These are phyloP conservation scores for Odontomyia ornata DNA, from an alignment of 2,888 invertebrate genomes.

Conservation along the genomic window DNA sequence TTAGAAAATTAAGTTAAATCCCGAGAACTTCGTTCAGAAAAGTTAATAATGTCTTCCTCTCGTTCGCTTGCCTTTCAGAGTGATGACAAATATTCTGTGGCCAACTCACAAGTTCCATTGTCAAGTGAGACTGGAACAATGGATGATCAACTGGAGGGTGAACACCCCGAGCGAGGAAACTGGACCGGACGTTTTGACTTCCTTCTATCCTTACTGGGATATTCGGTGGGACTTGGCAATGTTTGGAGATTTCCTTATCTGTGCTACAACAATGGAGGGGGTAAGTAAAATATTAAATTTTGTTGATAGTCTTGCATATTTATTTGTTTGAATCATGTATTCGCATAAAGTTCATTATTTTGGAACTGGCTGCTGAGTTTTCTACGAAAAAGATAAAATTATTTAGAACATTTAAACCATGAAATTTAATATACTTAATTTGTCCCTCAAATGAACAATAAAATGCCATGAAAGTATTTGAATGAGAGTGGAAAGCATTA, in stretches of 20 bases:
- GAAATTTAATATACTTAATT: no score
- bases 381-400: not conserved
- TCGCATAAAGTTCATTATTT: no score
- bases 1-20: not conserved
- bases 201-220: slow-evolving; percentile 74
- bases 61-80: slow-evolving; percentile 55
- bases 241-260: slow-evolving; percentile 81
- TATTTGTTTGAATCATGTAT: no score
- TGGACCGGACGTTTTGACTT: slow-evolving; percentile 82
- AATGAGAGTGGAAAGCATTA: no score
- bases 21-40: not conserved
- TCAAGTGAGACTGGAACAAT: slow-evolving; percentile 52
- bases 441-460: no score
- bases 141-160: slow-evolving; percentile 38
- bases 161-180: slow-evolving; percentile 71
- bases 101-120: slow-evolving; percentile 65
- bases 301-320: not conserved
- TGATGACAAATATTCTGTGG: slow-evolving; percentile 65
- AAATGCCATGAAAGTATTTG: no score
- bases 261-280: slow-evolving; percentile 80
- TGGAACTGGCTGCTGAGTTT: no score
- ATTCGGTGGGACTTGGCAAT: slow-evolving; percentile 78
- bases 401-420: not conserved
- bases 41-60: not conserved
- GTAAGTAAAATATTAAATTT: slow-evolving; percentile 59